Evolutionary conservation across 2,797 vertebrate species (phyloP).

Genomic region (Lepidocolaptes lacrymiger): DNA sequence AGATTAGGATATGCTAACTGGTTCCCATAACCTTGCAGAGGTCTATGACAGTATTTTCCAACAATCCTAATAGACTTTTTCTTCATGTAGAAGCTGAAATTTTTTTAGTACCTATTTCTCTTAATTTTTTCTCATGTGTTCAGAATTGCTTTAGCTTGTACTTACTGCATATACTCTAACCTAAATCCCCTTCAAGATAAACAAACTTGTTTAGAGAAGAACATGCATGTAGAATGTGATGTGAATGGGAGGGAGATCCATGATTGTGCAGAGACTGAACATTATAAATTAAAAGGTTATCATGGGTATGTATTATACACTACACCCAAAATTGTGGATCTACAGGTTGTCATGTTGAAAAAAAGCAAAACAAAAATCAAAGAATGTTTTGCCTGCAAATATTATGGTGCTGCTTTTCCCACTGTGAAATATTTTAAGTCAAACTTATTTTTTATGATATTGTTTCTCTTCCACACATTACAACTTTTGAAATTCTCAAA

Average conservation of each 20-base stretch:
- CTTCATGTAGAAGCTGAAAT: not conserved
- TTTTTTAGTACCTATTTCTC: not conserved
- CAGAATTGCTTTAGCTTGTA: constrained; percentile 41
- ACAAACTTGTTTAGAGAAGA: not conserved
- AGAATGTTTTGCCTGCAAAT: not conserved
- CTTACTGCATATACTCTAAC: not conserved
- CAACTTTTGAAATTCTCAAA: not conserved
- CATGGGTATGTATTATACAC: not conserved
- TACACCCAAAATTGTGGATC: not conserved
- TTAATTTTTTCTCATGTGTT: not conserved
- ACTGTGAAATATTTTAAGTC: not conserved
- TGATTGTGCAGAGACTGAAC: not conserved
- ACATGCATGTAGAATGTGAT: not conserved
- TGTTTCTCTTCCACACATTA: not conserved
- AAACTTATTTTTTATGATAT: not conserved
- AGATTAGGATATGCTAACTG: not conserved
- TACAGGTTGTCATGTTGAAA: not conserved
- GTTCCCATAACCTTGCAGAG: not conserved
- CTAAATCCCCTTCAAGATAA: not conserved
- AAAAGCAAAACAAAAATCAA: not conserved
- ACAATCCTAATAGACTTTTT: not conserved
- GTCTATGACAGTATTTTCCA: not conserved
- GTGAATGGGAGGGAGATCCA: not conserved
- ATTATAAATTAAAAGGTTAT: not conserved
- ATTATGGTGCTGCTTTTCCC: not conserved